Conservation (phyloP, 2,888 invertebrate species). For the Melieria picta region DNA sequence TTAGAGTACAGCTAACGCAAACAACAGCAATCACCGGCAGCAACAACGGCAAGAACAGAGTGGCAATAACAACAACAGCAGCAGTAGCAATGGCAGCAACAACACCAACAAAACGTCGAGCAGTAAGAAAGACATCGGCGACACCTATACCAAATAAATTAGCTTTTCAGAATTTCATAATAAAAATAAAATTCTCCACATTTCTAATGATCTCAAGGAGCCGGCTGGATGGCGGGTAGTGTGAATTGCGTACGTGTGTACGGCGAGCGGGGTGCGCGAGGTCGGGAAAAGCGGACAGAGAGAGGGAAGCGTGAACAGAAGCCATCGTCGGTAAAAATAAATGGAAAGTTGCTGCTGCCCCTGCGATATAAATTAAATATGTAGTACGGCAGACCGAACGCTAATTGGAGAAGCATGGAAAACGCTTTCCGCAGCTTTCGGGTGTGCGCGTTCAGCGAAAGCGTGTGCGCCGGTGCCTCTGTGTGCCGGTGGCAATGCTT, state of each 20-base stretch:
- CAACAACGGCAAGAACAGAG: constrained; percentile 17
- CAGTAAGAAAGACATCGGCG: constrained; percentile 8
- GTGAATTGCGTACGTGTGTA: neutral
- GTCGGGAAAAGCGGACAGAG: neutral
- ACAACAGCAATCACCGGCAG: constrained; percentile 18
- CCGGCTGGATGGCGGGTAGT: neutral
- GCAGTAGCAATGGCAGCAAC: neutral
- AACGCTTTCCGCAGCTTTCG: neutral
- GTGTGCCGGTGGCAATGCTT: neutral
- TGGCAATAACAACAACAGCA: neutral
- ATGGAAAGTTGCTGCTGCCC: neutral
- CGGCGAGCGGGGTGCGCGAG: neutral
- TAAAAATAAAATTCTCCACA: constrained; percentile 57
- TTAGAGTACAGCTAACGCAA: constrained; percentile 48
- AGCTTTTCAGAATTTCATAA: constrained; percentile 53
- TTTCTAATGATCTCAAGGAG: constrained; percentile 17
- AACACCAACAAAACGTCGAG: constrained; percentile 3
- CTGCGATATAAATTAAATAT: constrained; percentile 56
- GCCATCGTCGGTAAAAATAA: constrained; percentile 7
- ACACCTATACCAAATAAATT: constrained; percentile 54
- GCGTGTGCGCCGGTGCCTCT: neutral
- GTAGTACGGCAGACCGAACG: constrained; percentile 47
- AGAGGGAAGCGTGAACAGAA: neutral
- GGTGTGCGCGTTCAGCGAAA: neutral
- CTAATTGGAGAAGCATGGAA: constrained; percentile 57